A percentile compares a stretch with the other conserved stretches of the same genome.
These are phyloP conservation scores for Eupleurogrammus muticus DNA, from an alignment of 2,797 vertebrate genomes.

Conservation along the genomic window DNA sequence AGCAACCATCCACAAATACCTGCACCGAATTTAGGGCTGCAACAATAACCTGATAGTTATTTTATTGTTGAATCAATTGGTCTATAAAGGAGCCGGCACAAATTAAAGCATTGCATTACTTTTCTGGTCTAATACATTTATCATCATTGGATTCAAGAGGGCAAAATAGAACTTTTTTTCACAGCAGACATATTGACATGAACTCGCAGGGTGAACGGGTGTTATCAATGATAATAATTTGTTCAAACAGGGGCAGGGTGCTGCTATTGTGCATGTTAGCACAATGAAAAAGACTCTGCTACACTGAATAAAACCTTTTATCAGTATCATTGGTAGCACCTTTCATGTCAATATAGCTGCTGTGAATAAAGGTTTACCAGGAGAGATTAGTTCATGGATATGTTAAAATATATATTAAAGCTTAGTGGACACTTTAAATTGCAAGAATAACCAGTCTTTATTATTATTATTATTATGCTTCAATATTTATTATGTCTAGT, in stretches of 20 bases:
- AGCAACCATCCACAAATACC: not conserved
- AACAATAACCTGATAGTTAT: too few relatives aligned
- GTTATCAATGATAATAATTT: too few relatives aligned
- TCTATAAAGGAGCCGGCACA: not conserved
- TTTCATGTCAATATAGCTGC: too few relatives aligned
- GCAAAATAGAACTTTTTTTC: too few relatives aligned
- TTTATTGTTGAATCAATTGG: not conserved
- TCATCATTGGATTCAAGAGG: not conserved
- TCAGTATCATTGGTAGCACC: too few relatives aligned
- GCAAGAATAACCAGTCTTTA: constrained; percentile 3
- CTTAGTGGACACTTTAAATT: not conserved
- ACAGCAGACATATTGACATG: too few relatives aligned
- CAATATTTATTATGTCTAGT: constrained; percentile 14
- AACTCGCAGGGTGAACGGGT: too few relatives aligned
- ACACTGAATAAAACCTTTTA: too few relatives aligned
- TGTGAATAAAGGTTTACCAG: constrained; percentile 7
- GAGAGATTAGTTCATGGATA: constrained; percentile 20
- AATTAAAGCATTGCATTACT: not conserved
- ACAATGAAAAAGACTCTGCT: too few relatives aligned
- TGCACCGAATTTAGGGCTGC: not conserved
- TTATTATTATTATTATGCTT: constrained; percentile 21
- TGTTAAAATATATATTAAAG: constrained; percentile 29
- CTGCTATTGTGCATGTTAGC: too few relatives aligned
- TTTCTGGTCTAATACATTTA: not conserved
- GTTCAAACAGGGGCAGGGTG: too few relatives aligned